Conservation (phyloP, 2,888 invertebrate species). For the Polyommatus iphigenia region DNA sequence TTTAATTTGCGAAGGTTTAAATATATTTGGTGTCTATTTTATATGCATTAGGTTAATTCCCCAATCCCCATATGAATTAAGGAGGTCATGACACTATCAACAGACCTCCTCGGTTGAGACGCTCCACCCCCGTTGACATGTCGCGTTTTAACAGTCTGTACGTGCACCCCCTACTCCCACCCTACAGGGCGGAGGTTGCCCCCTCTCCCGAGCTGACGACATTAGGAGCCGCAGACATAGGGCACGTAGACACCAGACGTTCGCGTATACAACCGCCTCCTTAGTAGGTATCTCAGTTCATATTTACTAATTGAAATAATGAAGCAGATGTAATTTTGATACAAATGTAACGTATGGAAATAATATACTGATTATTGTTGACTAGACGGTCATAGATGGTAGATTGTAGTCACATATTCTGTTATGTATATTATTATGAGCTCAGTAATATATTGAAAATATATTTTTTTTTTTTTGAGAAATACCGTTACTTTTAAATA, state of each 20-base stretch:
- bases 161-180: slow-evolving; percentile 56
- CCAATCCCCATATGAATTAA: slow-evolving; percentile 36
- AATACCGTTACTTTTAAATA: neutral
- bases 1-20: neutral
- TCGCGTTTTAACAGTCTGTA: slow-evolving; percentile 77
- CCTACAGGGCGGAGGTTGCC: slow-evolving; percentile 33
- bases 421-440: neutral
- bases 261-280: slow-evolving; percentile 49
- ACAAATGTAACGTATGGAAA: neutral
- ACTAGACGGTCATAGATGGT: too few relatives aligned
- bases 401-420: too few relatives aligned
- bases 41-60: slow-evolving; percentile 25
- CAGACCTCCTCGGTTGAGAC: slow-evolving; percentile 56
- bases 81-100: slow-evolving; percentile 74
- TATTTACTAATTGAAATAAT: slow-evolving; percentile 5
- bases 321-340: neutral
- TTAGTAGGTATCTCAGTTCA: slow-evolving; percentile 30
- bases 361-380: too few relatives aligned
- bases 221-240: slow-evolving; percentile 78
- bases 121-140: slow-evolving; percentile 71
- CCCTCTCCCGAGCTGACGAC: slow-evolving; percentile 66
- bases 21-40: slow-evolving; percentile 15
- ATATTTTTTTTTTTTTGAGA: neutral
- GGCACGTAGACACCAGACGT: slow-evolving; percentile 66
- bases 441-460: neutral